Evolutionary conservation across 2,888 invertebrate species (phyloP), one percentile per base, ranked within the genome.

Genomic region (Opisthograptis luteolata): DNA sequence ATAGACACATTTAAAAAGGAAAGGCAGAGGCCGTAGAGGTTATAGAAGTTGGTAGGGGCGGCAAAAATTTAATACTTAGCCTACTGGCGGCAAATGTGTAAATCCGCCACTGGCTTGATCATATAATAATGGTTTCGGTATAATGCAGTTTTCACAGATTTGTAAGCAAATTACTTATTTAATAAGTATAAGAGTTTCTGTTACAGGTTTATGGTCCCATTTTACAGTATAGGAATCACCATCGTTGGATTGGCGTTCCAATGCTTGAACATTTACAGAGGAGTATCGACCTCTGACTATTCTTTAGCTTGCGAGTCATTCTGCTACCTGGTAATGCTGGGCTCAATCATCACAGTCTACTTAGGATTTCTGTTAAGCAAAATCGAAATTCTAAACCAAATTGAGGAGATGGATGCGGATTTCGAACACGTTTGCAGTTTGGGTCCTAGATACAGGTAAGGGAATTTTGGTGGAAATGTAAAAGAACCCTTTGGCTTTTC

Each of bases 251-350:
- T 66, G 13, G 46, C 14, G 0, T 54, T 84, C 0, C 71, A 84
- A 55, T 2, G 48, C 0, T 63, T 79, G 15, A 66, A 66, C 35
- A 62, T 83, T 1, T 32, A 58, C 34, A 79, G 68, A 17, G 78
- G 76, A 0, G 1, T 81, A 1, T 9, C 35, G 0, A 32, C 49
- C 0, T 43, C 66, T 1, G 81, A 86, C 57, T 76, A 81, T 34
- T 61, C 76, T 0, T 66, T 73, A 7, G 84, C 84, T 0, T 79
- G 79, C 0, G 84, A 84, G 54, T 71, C 74, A 20, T 80, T 84
- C 58, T 81, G 79, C 50, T 86, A 84, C 47, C 59, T 76, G 20
- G 55, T 84, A 6, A 55, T 84, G 3, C 24, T 83, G 0, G 67
- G 64, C 3, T 52, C 71, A 0, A 60, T 78, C 0, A 76, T 79